These are phyloP conservation scores for Meta bourneti DNA, from an alignment of 2,888 invertebrate species.

Conservation along the genomic window DNA sequence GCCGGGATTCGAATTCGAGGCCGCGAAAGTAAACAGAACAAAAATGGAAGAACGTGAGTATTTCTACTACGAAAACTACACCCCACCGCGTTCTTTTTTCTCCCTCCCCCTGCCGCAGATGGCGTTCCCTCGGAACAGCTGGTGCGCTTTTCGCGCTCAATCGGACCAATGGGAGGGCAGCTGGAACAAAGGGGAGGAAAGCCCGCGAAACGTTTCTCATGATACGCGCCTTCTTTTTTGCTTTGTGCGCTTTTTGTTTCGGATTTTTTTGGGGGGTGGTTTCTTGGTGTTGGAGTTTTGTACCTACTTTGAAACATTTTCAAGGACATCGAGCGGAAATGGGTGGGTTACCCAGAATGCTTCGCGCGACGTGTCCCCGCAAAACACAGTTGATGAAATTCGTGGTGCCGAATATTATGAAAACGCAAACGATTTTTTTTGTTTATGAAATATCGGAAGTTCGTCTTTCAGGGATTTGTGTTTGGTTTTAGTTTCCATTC, in stretches of 20 bases:
- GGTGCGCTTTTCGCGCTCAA: slow-evolving; percentile 18
- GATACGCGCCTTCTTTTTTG: neutral
- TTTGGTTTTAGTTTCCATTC: too few species aligned
- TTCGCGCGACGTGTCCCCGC: neutral
- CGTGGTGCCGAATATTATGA: neutral
- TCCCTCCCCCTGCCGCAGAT: neutral
- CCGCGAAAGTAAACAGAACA: neutral
- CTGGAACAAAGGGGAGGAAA: neutral
- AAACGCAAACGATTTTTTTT: too few species aligned
- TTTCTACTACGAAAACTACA: neutral
- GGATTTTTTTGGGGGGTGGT: neutral
- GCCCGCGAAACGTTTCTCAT: slow-evolving; percentile 32
- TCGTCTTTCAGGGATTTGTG: too few species aligned
- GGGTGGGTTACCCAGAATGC: neutral
- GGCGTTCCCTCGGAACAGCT: neutral
- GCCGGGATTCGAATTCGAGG: neutral
- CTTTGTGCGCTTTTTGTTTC: neutral
- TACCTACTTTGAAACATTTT: neutral
- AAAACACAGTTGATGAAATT: neutral
- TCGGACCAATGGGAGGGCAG: neutral
- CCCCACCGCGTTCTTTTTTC: neutral
- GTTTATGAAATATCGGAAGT: too few species aligned
- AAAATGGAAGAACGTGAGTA: neutral
- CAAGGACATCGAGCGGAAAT: neutral
- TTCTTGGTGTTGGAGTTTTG: neutral